Conservation (phyloP, 2,888 invertebrate genomes). For the Argyresthia goedartella region DNA sequence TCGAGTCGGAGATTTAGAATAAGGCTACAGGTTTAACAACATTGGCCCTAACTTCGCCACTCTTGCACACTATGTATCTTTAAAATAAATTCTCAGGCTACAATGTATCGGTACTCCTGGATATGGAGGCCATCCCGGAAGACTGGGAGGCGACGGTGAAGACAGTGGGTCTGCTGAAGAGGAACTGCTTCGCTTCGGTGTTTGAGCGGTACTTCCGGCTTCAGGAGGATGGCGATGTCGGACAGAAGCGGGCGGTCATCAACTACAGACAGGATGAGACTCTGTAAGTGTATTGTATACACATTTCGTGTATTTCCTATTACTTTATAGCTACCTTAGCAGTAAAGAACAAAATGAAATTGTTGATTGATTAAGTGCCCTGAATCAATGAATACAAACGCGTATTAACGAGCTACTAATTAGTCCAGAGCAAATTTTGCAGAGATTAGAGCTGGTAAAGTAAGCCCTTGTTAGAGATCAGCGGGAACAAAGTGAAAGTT, state of each 20-base stretch:
- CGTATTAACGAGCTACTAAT: no score
- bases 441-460: no score
- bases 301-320: no score
- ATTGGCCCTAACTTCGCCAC: neutral
- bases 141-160: conserved; percentile 92
- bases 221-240: conserved; percentile 92
- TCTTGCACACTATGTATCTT: neutral
- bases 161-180: conserved; percentile 93
- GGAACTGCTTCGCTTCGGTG: conserved; percentile 99
- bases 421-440: no score
- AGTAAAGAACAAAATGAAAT: no score
- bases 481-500: no score
- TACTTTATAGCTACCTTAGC: no score
- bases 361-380: no score
- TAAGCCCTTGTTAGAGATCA: no score
- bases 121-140: conserved; percentile 91
- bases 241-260: conserved; percentile 95
- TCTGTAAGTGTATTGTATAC: conserved; percentile 76
- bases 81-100: conserved; percentile 73
- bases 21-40: no score
- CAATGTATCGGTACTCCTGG: conserved; percentile 93
- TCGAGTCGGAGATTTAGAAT: no score
- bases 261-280: conserved; percentile 99
- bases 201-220: conserved; percentile 99
- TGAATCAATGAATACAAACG: no score